A percentile compares a stretch with the other conserved stretches of the same genome.
These are phyloP conservation scores for Phalacrocorax brasilianus DNA, from an alignment of 2,113 vertebrate species.

Conservation along the genomic window DNA sequence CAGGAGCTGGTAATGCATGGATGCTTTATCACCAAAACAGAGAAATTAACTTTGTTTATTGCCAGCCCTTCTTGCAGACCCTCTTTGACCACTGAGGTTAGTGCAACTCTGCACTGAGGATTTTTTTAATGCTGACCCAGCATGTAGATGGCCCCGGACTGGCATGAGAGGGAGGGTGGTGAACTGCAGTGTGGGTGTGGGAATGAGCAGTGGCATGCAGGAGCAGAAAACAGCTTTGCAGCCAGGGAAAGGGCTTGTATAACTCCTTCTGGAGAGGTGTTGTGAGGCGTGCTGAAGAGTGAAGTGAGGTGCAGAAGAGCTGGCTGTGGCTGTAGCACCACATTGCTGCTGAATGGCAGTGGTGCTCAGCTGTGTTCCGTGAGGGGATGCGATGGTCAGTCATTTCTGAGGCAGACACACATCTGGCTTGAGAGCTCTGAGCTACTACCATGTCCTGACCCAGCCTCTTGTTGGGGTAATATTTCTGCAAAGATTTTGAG, in stretches of 20 bases:
- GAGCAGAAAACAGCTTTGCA: neutral
- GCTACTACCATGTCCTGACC: neutral
- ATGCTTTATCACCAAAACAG: neutral
- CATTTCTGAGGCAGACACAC: neutral
- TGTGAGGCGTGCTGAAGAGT: neutral
- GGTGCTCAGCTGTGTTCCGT: fast-evolving
- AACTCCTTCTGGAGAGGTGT: neutral
- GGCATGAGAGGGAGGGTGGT: neutral
- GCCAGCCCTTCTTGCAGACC: neutral
- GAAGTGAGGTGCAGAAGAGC: neutral
- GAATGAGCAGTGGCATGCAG: neutral
- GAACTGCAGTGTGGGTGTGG: neutral
- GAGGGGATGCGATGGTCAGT: neutral
- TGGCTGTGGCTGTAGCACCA: neutral
- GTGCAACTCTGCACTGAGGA: neutral
- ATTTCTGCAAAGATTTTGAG: neutral
- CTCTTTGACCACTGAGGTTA: neutral
- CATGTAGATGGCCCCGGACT: neutral
- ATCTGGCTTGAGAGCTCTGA: neutral
- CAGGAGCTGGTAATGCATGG: neutral
- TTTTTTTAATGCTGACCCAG: neutral
- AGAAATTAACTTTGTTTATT: neutral
- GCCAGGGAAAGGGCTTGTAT: neutral
- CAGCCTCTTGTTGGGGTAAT: neutral
- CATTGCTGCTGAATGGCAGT: neutral